Percentiles rank a stretch among this genome's conserved stretches.
phyloP scores from a whole-genome alignment of 2,888 invertebrate genomes.

The Andricus curvator region DNA sequence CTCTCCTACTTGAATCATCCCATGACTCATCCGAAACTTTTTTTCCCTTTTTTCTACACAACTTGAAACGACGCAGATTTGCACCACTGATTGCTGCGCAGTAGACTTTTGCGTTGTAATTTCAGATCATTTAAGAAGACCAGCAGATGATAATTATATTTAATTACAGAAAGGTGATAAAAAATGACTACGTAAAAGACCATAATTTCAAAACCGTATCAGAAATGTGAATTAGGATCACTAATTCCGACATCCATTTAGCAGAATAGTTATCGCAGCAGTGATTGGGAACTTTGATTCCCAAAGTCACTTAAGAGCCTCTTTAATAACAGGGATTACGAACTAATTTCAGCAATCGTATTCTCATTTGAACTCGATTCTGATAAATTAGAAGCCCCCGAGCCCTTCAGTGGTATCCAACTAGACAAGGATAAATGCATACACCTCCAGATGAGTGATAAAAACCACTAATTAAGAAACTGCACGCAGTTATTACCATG shows the following conservation, averaged over 20 bases:
- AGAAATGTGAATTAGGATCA: background rate
- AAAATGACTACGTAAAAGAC: background rate
- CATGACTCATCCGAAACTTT: too few species aligned
- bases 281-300: background rate
- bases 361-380: constrained; percentile 3
- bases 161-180: background rate
- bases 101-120: background rate
- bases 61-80: background rate
- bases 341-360: background rate
- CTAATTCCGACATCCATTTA: background rate
- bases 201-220: background rate
- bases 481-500: constrained; percentile 37
- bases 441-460: constrained; percentile 8
- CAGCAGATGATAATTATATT: background rate
- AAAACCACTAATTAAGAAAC: constrained; percentile 38
- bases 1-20: too few species aligned
- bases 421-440: constrained; percentile 34
- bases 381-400: background rate
- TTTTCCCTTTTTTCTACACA: too few species aligned
- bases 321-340: background rate
- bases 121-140: background rate
- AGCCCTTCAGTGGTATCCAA: background rate
- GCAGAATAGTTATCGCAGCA: background rate
- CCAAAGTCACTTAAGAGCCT: background rate
- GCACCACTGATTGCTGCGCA: background rate